Percentiles rank a stretch among this genome's conserved stretches.
These are phyloP conservation scores for Brassicogethes aeneus DNA, from an alignment of 2,888 invertebrate genomes.

Conservation along the genomic window DNA sequence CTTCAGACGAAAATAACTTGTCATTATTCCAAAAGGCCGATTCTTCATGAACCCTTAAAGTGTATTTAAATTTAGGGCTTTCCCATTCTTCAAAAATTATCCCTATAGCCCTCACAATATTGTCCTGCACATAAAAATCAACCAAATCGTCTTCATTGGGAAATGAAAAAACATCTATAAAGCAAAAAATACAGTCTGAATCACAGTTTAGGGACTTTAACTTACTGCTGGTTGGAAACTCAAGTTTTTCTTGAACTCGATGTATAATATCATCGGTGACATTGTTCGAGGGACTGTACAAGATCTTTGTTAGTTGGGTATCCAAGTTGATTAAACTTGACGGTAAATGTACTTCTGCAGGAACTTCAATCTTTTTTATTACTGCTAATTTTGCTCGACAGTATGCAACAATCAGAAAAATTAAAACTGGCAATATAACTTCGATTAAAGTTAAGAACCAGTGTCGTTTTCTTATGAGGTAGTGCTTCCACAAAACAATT, in stretches of 20 bases:
- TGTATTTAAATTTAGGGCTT: constrained; percentile 29
- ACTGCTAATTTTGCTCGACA: constrained; percentile 30
- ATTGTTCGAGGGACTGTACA: constrained; percentile 29
- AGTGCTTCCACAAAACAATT: constrained; percentile 36
- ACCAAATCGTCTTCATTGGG: constrained; percentile 23
- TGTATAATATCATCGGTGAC: constrained; percentile 29
- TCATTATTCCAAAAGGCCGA: constrained; percentile 25
- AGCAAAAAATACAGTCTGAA: not conserved
- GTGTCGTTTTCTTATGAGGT: constrained; percentile 32
- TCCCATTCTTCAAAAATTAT: constrained; percentile 26
- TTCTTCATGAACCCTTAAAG: constrained; percentile 27
- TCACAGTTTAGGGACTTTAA: constrained; percentile 4
- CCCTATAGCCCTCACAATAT: constrained; percentile 20
- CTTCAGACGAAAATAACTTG: too few relatives aligned
- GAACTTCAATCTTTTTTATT: constrained; percentile 29
- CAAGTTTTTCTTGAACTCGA: constrained; percentile 27
- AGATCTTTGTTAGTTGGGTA: constrained; percentile 16
- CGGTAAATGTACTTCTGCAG: constrained; percentile 18
- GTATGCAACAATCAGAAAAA: constrained; percentile 35
- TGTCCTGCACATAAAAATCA: constrained; percentile 19
- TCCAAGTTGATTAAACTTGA: constrained; percentile 12
- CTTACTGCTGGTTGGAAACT: constrained; percentile 30
- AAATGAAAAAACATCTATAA: constrained; percentile 14
- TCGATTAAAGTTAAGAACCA: constrained; percentile 33
- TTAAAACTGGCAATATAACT: constrained; percentile 29